These are phyloP conservation scores for Pseudorhiza aurosa DNA, from an alignment of 30 jellyfish, hydroid and myxozoan genomes.

Conservation along the genomic window DNA sequence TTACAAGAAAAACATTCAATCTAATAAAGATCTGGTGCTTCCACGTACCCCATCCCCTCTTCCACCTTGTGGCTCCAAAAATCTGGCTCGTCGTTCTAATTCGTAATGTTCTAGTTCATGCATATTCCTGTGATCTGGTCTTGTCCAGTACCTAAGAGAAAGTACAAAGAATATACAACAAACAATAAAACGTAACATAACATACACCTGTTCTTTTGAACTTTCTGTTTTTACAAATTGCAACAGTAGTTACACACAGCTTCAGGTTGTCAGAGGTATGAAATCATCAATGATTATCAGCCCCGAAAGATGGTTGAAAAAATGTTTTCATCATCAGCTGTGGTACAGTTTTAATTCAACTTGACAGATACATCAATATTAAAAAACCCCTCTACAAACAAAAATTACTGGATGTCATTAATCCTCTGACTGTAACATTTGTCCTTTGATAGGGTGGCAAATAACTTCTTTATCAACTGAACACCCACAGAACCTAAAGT, in stretches of 20 bases:
- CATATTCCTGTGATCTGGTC: slow-evolving; percentile 90
- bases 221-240: too few relatives aligned
- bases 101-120: slow-evolving; percentile 90
- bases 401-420: too few relatives aligned
- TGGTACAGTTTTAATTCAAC: background rate
- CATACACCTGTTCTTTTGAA: too few relatives aligned
- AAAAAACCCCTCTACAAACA: too few relatives aligned
- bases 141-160: slow-evolving; percentile 84
- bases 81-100: slow-evolving; percentile 71
- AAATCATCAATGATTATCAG: slow-evolving; percentile 52
- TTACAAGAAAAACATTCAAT: too few relatives aligned
- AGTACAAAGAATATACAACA: background rate
- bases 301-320: slow-evolving; percentile 73
- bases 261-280: slow-evolving; percentile 76
- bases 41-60: slow-evolving; percentile 53
- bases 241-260: slow-evolving; percentile 27
- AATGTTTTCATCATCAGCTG: slow-evolving; percentile 62
- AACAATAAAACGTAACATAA: background rate
- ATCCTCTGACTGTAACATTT: too few relatives aligned
- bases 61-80: slow-evolving; percentile 44
- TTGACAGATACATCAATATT: too few relatives aligned
- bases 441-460: too few relatives aligned
- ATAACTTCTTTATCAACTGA: too few relatives aligned
- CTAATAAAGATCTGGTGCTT: too few relatives aligned
- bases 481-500: too few relatives aligned